Evolutionary conservation across 2,797 vertebrate species (phyloP).

Genomic region (Pantherophis alleghaniensis): DNA sequence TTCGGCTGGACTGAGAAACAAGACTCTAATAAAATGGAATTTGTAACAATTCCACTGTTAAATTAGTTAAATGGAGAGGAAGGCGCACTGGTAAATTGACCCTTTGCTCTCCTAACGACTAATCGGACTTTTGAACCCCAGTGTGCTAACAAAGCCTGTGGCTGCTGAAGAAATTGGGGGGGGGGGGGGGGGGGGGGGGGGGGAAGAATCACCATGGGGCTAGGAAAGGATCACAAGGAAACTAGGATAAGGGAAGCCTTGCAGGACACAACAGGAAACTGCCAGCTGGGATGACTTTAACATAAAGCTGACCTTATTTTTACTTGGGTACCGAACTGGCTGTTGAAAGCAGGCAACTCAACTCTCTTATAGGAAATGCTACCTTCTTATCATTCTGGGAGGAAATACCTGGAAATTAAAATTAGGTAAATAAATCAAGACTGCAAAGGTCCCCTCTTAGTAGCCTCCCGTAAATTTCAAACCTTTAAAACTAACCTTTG

Average conservation of each 20-base stretch:
- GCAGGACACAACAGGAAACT: not conserved
- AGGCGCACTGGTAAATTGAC: constrained; percentile 77
- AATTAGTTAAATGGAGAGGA: constrained; percentile 84
- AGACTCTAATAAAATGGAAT: constrained; percentile 81
- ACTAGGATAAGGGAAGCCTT: too few relatives aligned
- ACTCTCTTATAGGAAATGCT: not conserved
- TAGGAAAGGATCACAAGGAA: not conserved
- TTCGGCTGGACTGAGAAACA: constrained; percentile 86
- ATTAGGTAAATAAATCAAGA: not conserved
- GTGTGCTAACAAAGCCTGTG: constrained; percentile 65
- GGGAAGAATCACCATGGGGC: not conserved
- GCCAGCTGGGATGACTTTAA: not conserved
- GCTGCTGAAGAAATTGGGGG: constrained; percentile 3
- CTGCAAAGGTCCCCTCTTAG: too few relatives aligned
- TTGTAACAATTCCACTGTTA: constrained; percentile 80
- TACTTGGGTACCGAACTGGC: not conserved
- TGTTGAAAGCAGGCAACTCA: not conserved
- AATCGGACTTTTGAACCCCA: constrained; percentile 73
- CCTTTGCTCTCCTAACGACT: constrained; percentile 75
- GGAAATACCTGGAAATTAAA: not conserved
- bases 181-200: not conserved
- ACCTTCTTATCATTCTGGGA: not conserved
- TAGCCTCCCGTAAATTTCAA: not conserved
- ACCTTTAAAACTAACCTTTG: not conserved
- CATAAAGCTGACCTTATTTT: not conserved